phyloP scores from a whole-genome alignment of 2,888 invertebrate species.

The Euzetes globulus region DNA sequence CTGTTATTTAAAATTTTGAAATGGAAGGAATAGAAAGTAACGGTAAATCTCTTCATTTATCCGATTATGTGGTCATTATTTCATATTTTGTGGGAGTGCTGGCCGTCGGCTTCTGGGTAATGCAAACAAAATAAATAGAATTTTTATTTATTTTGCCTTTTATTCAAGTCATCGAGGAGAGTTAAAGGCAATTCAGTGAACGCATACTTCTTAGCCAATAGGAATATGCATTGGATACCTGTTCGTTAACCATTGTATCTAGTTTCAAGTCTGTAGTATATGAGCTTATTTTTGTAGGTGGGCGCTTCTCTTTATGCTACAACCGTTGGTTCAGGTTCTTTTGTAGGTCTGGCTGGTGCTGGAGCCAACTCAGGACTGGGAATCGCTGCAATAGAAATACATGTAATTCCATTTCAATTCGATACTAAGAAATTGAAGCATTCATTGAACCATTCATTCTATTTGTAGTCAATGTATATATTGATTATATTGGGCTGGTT shows the following conservation, averaged over 20 bases:
- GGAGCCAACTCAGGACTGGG: slow-evolving; percentile 49
- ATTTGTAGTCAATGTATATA: slow-evolving; percentile 50
- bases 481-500: slow-evolving; percentile 52
- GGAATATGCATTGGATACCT: slow-evolving; percentile 52
- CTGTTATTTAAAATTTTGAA: no score
- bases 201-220: slow-evolving; percentile 52
- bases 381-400: slow-evolving; percentile 49
- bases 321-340: slow-evolving; percentile 51
- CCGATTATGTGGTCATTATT: slow-evolving; percentile 45
- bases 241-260: slow-evolving; percentile 43
- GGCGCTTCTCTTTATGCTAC: slow-evolving; percentile 50
- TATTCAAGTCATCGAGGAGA: slow-evolving; percentile 41
- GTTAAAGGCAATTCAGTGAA: slow-evolving; percentile 42
- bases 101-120: slow-evolving; percentile 46
- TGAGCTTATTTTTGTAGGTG: slow-evolving; percentile 44
- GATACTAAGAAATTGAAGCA: slow-evolving; percentile 31
- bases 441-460: no score
- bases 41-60: slow-evolving; percentile 37
- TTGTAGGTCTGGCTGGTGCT: slow-evolving; percentile 50
- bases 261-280: background rate
- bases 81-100: slow-evolving; percentile 45
- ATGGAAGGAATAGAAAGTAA: background rate
- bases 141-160: background rate
- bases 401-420: slow-evolving; percentile 44
- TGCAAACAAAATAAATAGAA: slow-evolving; percentile 33